A percentile compares a stretch with the other conserved stretches of the same genome.
Conservation (phyloP, 2,113 vertebrate species). For the Gobiocypris rarus region DNA sequence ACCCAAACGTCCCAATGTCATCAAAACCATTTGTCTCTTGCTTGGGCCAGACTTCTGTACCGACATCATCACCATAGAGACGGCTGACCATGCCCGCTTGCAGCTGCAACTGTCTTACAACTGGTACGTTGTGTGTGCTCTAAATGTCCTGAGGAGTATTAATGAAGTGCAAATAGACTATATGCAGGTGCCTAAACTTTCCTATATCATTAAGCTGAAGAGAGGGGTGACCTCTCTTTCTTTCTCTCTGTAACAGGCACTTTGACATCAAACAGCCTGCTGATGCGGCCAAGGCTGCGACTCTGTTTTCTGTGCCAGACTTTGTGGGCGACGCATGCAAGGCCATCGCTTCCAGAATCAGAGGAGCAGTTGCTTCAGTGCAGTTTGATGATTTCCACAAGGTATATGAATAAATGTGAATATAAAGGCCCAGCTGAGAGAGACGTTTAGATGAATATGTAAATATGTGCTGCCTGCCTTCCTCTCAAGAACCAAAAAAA, state of each 20-base stretch:
- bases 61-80: constrained; percentile 89
- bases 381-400: constrained; percentile 94
- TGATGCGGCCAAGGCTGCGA: constrained; percentile 52
- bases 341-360: constrained; percentile 85
- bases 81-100: constrained; percentile 87
- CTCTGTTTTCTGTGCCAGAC: constrained; percentile 85
- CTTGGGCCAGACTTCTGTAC: constrained; percentile 91
- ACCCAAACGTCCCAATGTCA: constrained; percentile 85
- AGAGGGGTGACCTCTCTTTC: not conserved
- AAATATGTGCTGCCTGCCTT: too few species aligned
- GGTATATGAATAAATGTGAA: constrained; percentile 62
- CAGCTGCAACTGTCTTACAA: constrained; percentile 92
- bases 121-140: constrained; percentile 73
- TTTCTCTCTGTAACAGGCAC: constrained; percentile 73
- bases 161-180: not conserved
- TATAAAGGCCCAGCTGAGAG: too few species aligned
- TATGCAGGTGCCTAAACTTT: too few species aligned
- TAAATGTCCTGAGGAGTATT: not conserved
- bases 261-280: constrained; percentile 76
- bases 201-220: not conserved
- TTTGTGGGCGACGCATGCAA: constrained; percentile 89
- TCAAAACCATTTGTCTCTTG: constrained; percentile 85
- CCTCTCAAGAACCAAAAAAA: too few species aligned
- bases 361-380: constrained; percentile 87
- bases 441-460: too few species aligned